phyloP scores from a whole-genome alignment of 30 jellyfish, hydroid and myxozoan species.

The Cassiopea andromeda region DNA sequence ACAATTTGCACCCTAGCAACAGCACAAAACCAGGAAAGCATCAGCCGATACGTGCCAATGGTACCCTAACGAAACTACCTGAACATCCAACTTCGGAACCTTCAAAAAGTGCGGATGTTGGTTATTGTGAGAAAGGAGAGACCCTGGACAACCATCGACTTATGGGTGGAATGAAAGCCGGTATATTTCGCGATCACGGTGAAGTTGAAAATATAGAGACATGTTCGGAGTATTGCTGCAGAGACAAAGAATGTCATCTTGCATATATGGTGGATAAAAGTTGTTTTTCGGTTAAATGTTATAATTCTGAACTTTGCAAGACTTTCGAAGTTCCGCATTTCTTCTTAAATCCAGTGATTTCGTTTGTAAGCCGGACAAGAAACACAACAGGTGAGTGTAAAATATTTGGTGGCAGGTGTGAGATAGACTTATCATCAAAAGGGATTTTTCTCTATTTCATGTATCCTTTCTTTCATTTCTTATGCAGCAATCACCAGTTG shows the following conservation, averaged over 20 bases:
- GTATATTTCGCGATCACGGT: constrained; percentile 88
- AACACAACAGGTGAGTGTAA: constrained; percentile 45
- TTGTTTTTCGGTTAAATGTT: constrained; percentile 85
- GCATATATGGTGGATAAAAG: constrained; percentile 84
- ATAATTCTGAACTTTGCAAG: constrained; percentile 69
- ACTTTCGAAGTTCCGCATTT: constrained; percentile 82
- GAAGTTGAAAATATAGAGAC: constrained; percentile 81
- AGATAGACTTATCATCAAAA: neutral
- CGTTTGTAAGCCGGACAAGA: constrained; percentile 78
- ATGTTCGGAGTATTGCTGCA: constrained; percentile 85
- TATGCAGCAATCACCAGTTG: no score
- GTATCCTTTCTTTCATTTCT: neutral
- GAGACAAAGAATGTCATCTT: constrained; percentile 84
- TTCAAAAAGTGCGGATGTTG: constrained; percentile 64
- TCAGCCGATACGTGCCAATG: neutral
- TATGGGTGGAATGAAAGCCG: constrained; percentile 89
- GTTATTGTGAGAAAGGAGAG: constrained; percentile 76
- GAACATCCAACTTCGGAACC: constrained; percentile 56
- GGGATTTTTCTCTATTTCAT: neutral
- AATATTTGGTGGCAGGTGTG: neutral
- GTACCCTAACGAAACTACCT: constrained; percentile 19
- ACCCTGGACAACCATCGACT: constrained; percentile 70
- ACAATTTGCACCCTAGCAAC: constrained; percentile 35
- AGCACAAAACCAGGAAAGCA: constrained; percentile 36
- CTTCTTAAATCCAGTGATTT: constrained; percentile 78